A percentile compares a stretch with the other conserved stretches of the same genome.
Evolutionary conservation across 2,797 vertebrate genomes (phyloP).

Genomic region (Gobionotothen gibberifrons): DNA sequence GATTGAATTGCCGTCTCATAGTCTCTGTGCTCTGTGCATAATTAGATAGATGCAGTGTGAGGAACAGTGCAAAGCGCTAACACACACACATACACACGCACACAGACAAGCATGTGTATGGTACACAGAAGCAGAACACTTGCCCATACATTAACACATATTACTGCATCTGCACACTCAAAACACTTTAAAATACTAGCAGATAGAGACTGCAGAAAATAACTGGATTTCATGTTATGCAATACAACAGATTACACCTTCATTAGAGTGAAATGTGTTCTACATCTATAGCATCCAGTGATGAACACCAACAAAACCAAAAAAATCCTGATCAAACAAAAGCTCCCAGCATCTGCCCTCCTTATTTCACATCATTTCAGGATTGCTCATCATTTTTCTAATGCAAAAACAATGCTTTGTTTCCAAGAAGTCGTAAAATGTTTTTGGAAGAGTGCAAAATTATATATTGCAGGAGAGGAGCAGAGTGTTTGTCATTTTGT

Average conservation of each 20-base stretch:
- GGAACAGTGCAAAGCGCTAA: constrained; percentile 21
- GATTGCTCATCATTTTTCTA: not conserved
- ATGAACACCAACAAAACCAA: not conserved
- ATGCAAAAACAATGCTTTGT: not conserved
- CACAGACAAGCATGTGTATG: not conserved
- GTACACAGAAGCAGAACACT: not conserved
- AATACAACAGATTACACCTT: not conserved
- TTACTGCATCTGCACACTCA: not conserved
- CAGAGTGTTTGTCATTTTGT: not conserved
- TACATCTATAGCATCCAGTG: not conserved
- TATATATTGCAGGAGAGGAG: not conserved
- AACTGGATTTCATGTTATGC: not conserved
- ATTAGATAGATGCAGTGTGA: constrained; percentile 59
- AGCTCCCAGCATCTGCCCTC: not conserved
- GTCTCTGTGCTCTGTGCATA: constrained; percentile 68
- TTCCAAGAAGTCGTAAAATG: not conserved
- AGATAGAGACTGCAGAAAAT: not conserved
- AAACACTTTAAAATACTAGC: not conserved
- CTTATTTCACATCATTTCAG: not conserved
- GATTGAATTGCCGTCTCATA: constrained; percentile 67
- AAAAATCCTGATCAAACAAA: not conserved
- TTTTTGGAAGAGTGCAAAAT: not conserved
- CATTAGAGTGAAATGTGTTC: not conserved
- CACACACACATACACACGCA: constrained; percentile 9
- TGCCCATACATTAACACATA: not conserved